phyloP scores from a whole-genome alignment of 2,888 invertebrate genomes.

The Rhodophaea formosa region DNA sequence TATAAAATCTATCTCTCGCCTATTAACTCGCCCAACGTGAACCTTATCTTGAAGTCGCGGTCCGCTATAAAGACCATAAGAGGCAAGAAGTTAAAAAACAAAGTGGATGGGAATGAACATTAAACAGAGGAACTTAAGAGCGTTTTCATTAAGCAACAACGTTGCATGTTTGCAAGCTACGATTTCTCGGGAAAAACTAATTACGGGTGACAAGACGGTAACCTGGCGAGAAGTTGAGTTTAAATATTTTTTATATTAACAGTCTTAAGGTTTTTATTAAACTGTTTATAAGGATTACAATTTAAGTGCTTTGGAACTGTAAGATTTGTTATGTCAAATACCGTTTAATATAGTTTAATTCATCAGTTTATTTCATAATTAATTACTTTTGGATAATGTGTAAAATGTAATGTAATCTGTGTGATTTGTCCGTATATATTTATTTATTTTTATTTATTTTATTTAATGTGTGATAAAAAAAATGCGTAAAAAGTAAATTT shows the following conservation, averaged over 20 bases:
- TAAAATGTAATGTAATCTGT: too few relatives aligned
- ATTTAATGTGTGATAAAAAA: too few relatives aligned
- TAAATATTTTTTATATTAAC: conserved; percentile 23
- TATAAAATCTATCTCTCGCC: too few relatives aligned
- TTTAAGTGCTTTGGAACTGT: too few relatives aligned
- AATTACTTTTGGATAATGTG: too few relatives aligned
- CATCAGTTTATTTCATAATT: too few relatives aligned
- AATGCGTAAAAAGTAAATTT: too few relatives aligned
- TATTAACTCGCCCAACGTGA: background rate
- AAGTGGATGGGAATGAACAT: conserved; percentile 73
- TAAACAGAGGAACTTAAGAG: conserved; percentile 71
- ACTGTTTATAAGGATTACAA: background rate
- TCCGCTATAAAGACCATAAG: conserved; percentile 43
- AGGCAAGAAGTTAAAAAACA: conserved; percentile 56
- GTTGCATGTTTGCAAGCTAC: conserved; percentile 69
- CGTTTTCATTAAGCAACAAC: conserved; percentile 74
- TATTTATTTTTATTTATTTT: too few relatives aligned
- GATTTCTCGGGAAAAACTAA: conserved; percentile 74
- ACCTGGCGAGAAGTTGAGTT: conserved; percentile 35
- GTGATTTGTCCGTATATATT: too few relatives aligned
- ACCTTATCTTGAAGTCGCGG: conserved; percentile 1
- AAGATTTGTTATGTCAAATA: too few relatives aligned
- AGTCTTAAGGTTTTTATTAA: background rate
- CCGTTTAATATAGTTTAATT: too few relatives aligned
- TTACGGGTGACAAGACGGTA: conserved; percentile 61